Evolutionary conservation across 2,797 vertebrate genomes (phyloP), one percentile per base, ranked within the genome.

Genomic region (Eleutherodactylus coqui): DNA sequence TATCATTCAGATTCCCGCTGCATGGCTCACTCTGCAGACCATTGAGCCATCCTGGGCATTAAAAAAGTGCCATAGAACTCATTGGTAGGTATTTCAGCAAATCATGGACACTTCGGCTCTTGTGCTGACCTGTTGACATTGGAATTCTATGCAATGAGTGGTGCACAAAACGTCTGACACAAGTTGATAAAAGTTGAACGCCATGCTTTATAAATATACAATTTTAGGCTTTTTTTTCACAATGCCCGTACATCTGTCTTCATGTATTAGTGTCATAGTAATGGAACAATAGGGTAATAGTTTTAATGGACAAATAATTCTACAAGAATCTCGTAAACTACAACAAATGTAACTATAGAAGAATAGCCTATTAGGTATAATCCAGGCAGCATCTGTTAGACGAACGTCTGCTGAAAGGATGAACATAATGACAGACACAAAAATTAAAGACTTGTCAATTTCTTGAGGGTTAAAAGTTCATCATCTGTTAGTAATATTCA

Each of bases 341-440:
- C 60, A 85, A 76, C 73, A 84, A 76, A 67, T 84, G 55, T n/a
- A 58, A 51, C 32, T 36, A 64, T 62, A 45, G 72, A 14, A 84
- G 77, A 84, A 32, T 43, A 55, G 34, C 29, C 17, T 27, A 84
- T 84, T 49, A 73, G n/a, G 38, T 76, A 62, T 13, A 49, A 58
- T 85, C 67, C 47, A 73, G 76, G 58, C 77, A 72, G 38, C 84
- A 85, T 79, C 76, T 85, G 84, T 73, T 85, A 58, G 41, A 51
- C 34, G 73, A 72, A 70, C 62, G 67, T 17, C 45, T 79, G 36
- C 24, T 38, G n/a, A 72, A 79, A 79, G 13, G 27, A 49, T 84
- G 76, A 85, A 27, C 83, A 79, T 36, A 41, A 49, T 85, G 27
- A 11, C 11, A 55, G 53, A 78, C 29, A 79, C 14, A 85, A 51